Evolutionary conservation across 2,113 vertebrate species (phyloP).

Genomic region (Sinocyclocheilus grahami): DNA sequence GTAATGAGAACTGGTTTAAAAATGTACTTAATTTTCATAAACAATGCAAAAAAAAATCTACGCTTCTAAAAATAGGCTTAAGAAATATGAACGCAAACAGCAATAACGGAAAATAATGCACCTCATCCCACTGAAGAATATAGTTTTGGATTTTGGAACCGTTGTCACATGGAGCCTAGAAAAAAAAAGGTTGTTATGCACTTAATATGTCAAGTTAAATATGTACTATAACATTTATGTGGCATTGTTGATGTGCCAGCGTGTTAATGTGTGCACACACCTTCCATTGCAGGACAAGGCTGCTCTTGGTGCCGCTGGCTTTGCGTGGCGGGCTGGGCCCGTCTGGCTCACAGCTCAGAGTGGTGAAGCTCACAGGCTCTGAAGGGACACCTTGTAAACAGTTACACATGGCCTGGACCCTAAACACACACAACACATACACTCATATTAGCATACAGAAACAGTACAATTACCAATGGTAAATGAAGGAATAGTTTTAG

Average conservation of each 20-base stretch:
- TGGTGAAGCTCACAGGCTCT: slow-evolving; percentile 89
- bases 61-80: too few species aligned
- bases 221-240: neutral
- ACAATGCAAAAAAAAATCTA: too few species aligned
- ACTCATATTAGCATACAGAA: neutral
- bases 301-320: slow-evolving; percentile 91
- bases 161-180: slow-evolving; percentile 91
- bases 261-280: slow-evolving; percentile 62
- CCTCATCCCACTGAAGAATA: slow-evolving; percentile 95
- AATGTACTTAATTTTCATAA: too few species aligned
- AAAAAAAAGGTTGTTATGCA: neutral
- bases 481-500: neutral
- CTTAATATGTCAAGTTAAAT: too few species aligned
- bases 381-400: slow-evolving; percentile 87
- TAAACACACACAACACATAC: slow-evolving; percentile 56
- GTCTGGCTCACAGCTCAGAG: slow-evolving; percentile 90
- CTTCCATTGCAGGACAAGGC: slow-evolving; percentile 93
- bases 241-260: neutral
- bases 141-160: slow-evolving; percentile 96
- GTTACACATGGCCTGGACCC: slow-evolving; percentile 86
- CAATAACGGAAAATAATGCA: slow-evolving; percentile 59
- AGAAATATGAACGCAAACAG: neutral
- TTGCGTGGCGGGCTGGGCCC: slow-evolving; percentile 86
- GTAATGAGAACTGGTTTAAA: too few species aligned
- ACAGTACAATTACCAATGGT: neutral